Base-by-base conservation (phyloP, 2,888 invertebrate genomes). In the Allophyes oxyacanthae region DNA sequence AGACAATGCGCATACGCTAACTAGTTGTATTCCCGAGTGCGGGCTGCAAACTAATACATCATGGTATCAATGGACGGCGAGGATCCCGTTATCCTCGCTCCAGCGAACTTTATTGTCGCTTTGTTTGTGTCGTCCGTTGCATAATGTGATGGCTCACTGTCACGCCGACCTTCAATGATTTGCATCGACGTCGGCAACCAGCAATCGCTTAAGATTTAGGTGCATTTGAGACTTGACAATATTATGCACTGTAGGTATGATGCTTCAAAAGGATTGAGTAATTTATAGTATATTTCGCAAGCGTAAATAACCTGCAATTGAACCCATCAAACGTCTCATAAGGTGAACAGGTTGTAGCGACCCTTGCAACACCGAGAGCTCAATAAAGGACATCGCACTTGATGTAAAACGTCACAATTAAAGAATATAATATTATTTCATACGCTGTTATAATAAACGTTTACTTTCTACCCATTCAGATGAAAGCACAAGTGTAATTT, bases 31-130 rank as follows among this genome's bases (percentile, higher is more conserved):
- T 49, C 46, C 58, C 52, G 56, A 53, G 38, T 36, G 72, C 44
- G 33, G 33, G 57, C 63, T 65, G 51, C 34, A 56, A 56, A 65
- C 69, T 51, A 51, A 51, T 59, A 64, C 54, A 51, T 46, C 44
- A 59, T 44, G 33, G 40, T 33, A 53, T 50, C 50, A 44, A 61
- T 52, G 44, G 46, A 54, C 41, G 57, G 40, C 50, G 53, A 50
- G 10, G 57, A 49, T 66, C 73, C 68, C 70, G 75, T 69, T 64
- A 58, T 72, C 51, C 63, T 65, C 74, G 78, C 79, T 73, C 67
- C 64, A 65, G 51, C 56, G 73, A 51, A 34, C 63, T 63, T 80
- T 75, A 81, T 73, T 46, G 66, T 54, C 61, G 63, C 69, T 73
- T 77, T 75, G 70, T 70, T 62, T 57, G 51, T 62, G 51, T 36